phyloP scores from a whole-genome alignment of 2,888 invertebrate species.

The Watsonalla binaria region DNA sequence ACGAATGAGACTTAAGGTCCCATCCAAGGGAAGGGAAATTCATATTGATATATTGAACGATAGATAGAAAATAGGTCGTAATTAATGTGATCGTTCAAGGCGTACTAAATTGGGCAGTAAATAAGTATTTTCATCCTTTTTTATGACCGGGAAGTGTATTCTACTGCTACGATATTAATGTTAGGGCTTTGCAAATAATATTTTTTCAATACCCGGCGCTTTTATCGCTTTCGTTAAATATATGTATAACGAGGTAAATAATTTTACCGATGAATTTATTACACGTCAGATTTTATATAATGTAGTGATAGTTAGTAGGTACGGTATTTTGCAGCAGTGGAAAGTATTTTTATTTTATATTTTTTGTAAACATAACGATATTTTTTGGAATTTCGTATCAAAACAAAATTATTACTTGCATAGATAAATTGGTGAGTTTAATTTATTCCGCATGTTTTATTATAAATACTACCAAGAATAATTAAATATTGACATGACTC shows the following conservation, averaged over 20 bases:
- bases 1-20: not conserved
- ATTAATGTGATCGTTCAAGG: conserved; percentile 48
- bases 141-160: conserved; percentile 47
- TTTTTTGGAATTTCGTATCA: no score
- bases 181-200: conserved; percentile 39
- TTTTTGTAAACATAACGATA: no score
- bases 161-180: conserved; percentile 37
- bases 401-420: no score
- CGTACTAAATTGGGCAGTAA: conserved; percentile 51
- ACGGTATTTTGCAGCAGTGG: no score
- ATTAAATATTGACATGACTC: no score
- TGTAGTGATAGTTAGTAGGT: no score
- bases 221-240: conserved; percentile 36
- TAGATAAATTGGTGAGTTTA: no score
- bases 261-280: not conserved
- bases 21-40: conserved; percentile 13
- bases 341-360: no score
- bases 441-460: no score
- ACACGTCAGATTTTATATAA: no score
- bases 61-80: conserved; percentile 40
- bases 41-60: conserved; percentile 42
- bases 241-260: conserved; percentile 4
- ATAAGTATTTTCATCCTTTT: conserved; percentile 50
- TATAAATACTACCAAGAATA: no score
- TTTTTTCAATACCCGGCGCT: conserved; percentile 39